A percentile compares a stretch with the other conserved stretches of the same genome.
Conservation (phyloP, 37 sponge, comb jelly and placozoan genomes). For the Cliona cf. orientalis region DNA sequence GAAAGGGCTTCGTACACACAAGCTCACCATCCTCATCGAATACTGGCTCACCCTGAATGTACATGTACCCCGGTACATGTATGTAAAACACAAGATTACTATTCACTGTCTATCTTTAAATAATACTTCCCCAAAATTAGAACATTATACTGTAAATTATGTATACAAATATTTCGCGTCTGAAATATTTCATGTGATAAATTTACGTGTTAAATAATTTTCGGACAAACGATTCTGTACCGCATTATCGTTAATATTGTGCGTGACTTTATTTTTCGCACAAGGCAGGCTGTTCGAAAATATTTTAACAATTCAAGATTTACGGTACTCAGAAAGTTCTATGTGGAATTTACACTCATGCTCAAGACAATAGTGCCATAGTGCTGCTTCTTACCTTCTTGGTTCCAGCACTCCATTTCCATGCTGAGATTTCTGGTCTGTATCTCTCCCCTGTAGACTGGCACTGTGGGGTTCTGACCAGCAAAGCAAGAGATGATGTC, state of each 20-base stretch:
- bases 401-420: conserved; percentile 90
- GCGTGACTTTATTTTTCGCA: no score
- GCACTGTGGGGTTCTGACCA: conserved; percentile 86
- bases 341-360: no score
- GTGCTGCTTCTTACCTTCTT: conserved; percentile 52
- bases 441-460: conserved; percentile 93
- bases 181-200: no score
- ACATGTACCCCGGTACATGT: neutral
- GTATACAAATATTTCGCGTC: no score
- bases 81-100: neutral
- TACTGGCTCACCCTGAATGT: conserved; percentile 82
- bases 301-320: no score
- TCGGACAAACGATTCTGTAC: no score
- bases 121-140: neutral
- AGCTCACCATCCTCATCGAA: conserved; percentile 90
- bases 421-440: conserved; percentile 94
- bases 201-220: no score
- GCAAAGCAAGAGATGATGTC: conserved; percentile 99
- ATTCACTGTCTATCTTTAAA: neutral
- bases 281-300: no score
- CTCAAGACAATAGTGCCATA: neutral
- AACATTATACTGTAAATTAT: no score
- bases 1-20: conserved; percentile 95
- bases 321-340: no score
- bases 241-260: no score